Conservation (phyloP, 2,113 vertebrate genomes). For the Phalacrocorax aristotelis region DNA sequence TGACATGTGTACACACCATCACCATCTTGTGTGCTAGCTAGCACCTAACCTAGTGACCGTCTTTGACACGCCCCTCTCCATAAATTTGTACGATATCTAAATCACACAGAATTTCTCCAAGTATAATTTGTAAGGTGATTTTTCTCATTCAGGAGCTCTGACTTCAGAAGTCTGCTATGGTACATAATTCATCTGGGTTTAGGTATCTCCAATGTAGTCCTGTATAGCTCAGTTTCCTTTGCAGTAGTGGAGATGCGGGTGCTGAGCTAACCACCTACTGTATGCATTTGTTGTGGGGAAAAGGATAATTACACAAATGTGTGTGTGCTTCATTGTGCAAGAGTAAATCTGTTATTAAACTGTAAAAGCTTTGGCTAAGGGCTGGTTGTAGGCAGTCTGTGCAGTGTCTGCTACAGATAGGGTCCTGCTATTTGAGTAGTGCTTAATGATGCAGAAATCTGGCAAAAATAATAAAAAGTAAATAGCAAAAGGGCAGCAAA, state of each 20-base stretch:
- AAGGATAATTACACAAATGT: not conserved
- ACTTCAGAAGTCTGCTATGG: not conserved
- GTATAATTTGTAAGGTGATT: not conserved
- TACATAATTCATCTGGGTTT: not conserved
- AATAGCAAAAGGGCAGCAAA: constrained; percentile 4
- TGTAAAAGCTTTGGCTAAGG: not conserved
- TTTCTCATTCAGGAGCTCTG: not conserved
- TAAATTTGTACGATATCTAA: not conserved
- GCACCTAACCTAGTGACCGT: not conserved
- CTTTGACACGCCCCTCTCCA: not conserved
- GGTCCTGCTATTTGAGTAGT: not conserved
- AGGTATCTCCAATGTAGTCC: not conserved
- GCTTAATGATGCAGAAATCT: not conserved
- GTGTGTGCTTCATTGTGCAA: not conserved
- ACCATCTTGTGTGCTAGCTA: not conserved
- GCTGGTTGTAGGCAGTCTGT: not conserved
- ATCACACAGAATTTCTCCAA: not conserved
- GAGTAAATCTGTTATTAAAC: not conserved
- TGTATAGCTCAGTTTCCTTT: not conserved
- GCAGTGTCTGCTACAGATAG: not conserved
- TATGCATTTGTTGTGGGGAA: not conserved
- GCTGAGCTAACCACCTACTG: not conserved
- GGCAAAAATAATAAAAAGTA: constrained; percentile 5
- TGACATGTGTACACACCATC: not conserved
- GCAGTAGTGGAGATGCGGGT: not conserved